These are phyloP conservation scores for Eleutherodactylus coqui DNA, from an alignment of 2,797 vertebrate species.

Conservation along the genomic window DNA sequence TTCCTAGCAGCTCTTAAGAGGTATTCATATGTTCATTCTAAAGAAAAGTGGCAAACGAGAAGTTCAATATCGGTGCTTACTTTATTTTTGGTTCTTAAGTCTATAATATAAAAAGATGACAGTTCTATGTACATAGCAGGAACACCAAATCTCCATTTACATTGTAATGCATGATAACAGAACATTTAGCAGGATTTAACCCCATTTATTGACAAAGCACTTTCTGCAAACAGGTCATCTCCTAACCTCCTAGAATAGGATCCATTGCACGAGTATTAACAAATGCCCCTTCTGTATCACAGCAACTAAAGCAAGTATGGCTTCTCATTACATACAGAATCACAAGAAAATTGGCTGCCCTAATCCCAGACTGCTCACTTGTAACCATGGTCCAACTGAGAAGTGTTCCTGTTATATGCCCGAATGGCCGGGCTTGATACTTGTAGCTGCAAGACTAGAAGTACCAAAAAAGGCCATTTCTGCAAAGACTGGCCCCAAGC, in stretches of 20 bases:
- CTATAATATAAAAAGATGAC: conserved; percentile 5
- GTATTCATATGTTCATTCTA: background rate
- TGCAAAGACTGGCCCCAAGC: background rate
- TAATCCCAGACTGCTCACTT: background rate
- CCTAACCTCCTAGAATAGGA: background rate
- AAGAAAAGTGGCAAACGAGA: background rate
- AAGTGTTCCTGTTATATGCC: no score
- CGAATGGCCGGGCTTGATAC: background rate
- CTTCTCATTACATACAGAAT: background rate
- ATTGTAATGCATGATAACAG: background rate
- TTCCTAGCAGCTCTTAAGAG: no score
- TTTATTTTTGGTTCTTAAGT: background rate
- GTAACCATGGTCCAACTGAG: background rate
- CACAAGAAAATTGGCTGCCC: background rate
- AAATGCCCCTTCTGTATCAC: no score
- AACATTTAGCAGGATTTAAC: background rate
- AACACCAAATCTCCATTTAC: background rate
- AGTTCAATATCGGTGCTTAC: background rate
- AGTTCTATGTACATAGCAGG: background rate
- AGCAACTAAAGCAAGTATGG: no score
- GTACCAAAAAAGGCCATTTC: background rate
- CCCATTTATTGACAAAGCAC: background rate
- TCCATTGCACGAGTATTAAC: background rate
- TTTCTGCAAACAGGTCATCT: background rate
- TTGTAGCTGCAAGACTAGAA: background rate